phyloP scores from a whole-genome alignment of 2,113 vertebrate species.

The Regulus satrapa region DNA sequence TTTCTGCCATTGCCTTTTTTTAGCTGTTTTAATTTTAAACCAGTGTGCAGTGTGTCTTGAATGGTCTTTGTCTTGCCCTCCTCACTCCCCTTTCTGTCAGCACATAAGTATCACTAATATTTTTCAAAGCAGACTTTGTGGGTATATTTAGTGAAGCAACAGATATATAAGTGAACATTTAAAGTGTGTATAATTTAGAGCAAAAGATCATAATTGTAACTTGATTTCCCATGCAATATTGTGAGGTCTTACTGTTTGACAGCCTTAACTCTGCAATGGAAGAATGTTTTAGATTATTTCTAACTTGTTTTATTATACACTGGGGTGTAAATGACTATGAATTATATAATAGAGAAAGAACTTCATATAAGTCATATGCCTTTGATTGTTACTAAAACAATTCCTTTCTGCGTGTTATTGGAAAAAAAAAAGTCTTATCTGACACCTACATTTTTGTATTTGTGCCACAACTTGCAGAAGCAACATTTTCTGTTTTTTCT shows the following conservation, averaged over 20 bases:
- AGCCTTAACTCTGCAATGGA: neutral
- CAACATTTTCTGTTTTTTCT: neutral
- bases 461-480: neutral
- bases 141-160: neutral
- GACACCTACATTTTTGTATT: neutral
- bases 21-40: neutral
- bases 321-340: constrained; percentile 3
- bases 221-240: neutral
- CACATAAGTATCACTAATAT: neutral
- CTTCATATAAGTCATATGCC: neutral
- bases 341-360: neutral
- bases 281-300: constrained; percentile 11
- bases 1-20: neutral
- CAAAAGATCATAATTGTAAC: neutral
- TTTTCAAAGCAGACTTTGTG: neutral
- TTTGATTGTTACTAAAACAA: constrained; percentile 32
- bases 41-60: neutral
- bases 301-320: neutral
- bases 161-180: neutral
- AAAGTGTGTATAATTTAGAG: neutral
- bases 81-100: neutral
- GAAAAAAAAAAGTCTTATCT: neutral
- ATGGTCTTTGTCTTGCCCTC: neutral
- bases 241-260: constrained; percentile 4
- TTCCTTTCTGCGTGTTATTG: neutral